phyloP scores from a whole-genome alignment of 2,113 vertebrate species.

The Oncorhynchus tshawytscha region DNA sequence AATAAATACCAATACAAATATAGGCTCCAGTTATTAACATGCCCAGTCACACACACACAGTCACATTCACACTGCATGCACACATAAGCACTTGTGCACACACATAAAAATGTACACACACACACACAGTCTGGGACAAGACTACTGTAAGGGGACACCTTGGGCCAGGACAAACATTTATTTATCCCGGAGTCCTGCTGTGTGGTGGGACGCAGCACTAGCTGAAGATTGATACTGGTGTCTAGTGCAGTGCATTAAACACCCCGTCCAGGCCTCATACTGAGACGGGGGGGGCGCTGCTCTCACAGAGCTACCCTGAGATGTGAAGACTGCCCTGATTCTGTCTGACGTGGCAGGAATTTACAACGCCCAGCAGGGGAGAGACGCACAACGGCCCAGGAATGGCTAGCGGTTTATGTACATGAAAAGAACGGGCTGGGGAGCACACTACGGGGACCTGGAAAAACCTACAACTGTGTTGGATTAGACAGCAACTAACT shows the following conservation, averaged over 20 bases:
- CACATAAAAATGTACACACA: background rate
- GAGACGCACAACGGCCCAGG: conserved; percentile 28
- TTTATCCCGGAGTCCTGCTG: conserved; percentile 63
- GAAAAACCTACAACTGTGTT: background rate
- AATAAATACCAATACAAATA: too few species aligned
- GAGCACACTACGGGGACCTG: background rate
- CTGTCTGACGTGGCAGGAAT: conserved; percentile 54
- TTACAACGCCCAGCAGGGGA: conserved; percentile 38
- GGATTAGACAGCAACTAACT: background rate
- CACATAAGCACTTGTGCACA: background rate
- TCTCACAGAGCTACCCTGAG: conserved; percentile 44
- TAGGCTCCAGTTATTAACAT: background rate
- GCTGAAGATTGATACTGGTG: conserved; percentile 63
- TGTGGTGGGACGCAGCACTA: conserved; percentile 40
- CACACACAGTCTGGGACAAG: background rate
- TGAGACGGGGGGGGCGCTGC: conserved; percentile 18
- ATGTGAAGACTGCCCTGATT: conserved; percentile 62
- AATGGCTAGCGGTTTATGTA: conserved; percentile 10
- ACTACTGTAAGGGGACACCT: conserved; percentile 34
- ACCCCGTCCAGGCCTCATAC: conserved; percentile 19
- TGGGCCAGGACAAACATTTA: conserved; percentile 65
- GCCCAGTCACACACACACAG: conserved; percentile 1
- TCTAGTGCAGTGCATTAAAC: conserved; percentile 56
- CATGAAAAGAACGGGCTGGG: background rate
- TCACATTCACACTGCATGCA: background rate